Evolutionary conservation across 2,888 invertebrate genomes (phyloP), one percentile per base, ranked within the genome.

Genomic region (Drosophila multiciliata): DNA sequence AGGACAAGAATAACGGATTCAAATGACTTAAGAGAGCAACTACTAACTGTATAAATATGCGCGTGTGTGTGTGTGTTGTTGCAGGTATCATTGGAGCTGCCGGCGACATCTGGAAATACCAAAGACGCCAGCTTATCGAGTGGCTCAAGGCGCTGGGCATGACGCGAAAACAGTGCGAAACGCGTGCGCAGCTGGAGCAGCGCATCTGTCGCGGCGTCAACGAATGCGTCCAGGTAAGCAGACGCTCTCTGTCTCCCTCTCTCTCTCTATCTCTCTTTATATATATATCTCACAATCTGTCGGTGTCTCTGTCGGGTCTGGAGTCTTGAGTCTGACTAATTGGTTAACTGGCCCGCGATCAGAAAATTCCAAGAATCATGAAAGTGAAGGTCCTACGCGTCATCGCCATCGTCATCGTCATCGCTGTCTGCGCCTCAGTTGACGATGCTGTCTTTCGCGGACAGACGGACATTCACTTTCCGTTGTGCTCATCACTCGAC

Each of bases 11-110:
- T 20, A 26, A 17, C 29, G 62, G 73, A 36, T 54, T 73, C 71
- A 66, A 81, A 78, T 76, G 76, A 87, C 74, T 81, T 78, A 84
- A 71, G 75, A 29, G 55, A 62, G 62, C 45, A 83, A 85, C 82
- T 73, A 62, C 17, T 29, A 36, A 36, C 7, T 36, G 26, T 35
- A 15, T 15, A 23, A 2, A 23, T 45, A 23, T 45, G 9, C 11
- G 1, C 8, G 6, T 36, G 11, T 36, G 23, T 3, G 6, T 15
- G 35, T 53, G 8, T 33, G 32, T n/a, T 32, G 4, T n/a, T 89
- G 35, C 91, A 98, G 98, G 98, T 73, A 93, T 98, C 29, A 96
- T 98, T 83, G 97, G 97, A 82, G 95, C 97, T 2, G 96, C 97
- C 91, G 97, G 97, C 1, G 94, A 94, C 3, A 92, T 96, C 20